phyloP scores from a whole-genome alignment of 1,140 invertebrate species.

The Mylabris phalerata region DNA sequence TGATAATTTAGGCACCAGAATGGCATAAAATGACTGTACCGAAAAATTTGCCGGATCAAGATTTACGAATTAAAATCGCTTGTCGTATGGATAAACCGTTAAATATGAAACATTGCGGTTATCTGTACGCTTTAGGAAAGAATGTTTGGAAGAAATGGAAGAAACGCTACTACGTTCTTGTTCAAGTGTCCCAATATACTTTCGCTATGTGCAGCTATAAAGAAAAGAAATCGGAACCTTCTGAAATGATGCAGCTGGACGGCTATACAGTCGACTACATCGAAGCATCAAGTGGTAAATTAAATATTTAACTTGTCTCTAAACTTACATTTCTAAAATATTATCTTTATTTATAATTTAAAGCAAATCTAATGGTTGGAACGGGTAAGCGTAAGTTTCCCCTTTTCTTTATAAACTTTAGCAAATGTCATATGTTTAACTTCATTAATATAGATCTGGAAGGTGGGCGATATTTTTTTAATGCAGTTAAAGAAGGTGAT shows the following conservation, averaged over 20 bases:
- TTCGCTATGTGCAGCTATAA: conserved; percentile 99
- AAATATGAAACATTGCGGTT: conserved; percentile 95
- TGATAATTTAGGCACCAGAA: conserved; percentile 69
- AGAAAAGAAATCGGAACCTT: conserved; percentile 98
- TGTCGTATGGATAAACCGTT: conserved; percentile 98
- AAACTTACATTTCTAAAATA: background rate
- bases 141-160: conserved; percentile 99
- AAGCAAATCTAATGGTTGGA: conserved; percentile 84
- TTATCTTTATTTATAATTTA: conserved; percentile 21
- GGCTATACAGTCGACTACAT: conserved; percentile 99
- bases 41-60: conserved; percentile 91
- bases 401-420: conserved; percentile 9
- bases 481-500: conserved; percentile 96
- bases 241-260: conserved; percentile 99
- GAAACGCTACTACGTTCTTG: conserved; percentile 94
- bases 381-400: conserved; percentile 56
- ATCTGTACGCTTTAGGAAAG: conserved; percentile 92
- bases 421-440: conserved; percentile 6
- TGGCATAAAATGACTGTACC: conserved; percentile 96
- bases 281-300: conserved; percentile 78
- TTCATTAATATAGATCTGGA: conserved; percentile 58
- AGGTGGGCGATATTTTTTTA: conserved; percentile 92
- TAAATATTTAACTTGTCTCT: background rate
- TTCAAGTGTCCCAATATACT: conserved; percentile 99
- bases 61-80: conserved; percentile 94